Evolutionary conservation across 1,140 invertebrate species (phyloP).

Genomic region (Chrysoperla carnea): DNA sequence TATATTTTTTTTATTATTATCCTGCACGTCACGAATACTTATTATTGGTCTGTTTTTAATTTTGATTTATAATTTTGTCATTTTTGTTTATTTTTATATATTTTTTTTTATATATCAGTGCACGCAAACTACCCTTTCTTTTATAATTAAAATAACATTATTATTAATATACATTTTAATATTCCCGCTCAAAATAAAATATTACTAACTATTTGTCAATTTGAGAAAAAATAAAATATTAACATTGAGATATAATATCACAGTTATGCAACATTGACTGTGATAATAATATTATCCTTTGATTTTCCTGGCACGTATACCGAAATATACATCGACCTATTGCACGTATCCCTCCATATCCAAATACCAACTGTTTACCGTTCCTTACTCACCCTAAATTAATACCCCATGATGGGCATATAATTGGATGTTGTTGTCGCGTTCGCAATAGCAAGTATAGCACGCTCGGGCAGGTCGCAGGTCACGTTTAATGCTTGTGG

Average conservation of each 20-base stretch:
- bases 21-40: conserved; percentile 4
- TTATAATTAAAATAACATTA: no score
- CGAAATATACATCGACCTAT: background rate
- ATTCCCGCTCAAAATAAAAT: no score
- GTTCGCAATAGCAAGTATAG: conserved; percentile 4
- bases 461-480: conserved; percentile 22
- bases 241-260: no score
- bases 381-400: conserved; percentile 3
- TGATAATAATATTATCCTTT: background rate
- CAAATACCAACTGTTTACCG: background rate
- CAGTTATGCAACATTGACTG: no score
- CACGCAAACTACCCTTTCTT: no score
- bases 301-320: background rate
- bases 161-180: no score
- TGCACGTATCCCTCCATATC: background rate
- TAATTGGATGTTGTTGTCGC: conserved; percentile 19
- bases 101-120: no score
- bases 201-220: no score
- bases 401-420: background rate
- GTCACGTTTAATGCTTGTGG: conserved; percentile 29
- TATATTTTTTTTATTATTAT: conserved; percentile 3
- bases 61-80: no score
- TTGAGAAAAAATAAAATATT: no score
- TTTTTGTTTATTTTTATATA: no score
- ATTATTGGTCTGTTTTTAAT: background rate